Conservation (phyloP, 2,113 vertebrate species). For the Piaya cayana region DNA sequence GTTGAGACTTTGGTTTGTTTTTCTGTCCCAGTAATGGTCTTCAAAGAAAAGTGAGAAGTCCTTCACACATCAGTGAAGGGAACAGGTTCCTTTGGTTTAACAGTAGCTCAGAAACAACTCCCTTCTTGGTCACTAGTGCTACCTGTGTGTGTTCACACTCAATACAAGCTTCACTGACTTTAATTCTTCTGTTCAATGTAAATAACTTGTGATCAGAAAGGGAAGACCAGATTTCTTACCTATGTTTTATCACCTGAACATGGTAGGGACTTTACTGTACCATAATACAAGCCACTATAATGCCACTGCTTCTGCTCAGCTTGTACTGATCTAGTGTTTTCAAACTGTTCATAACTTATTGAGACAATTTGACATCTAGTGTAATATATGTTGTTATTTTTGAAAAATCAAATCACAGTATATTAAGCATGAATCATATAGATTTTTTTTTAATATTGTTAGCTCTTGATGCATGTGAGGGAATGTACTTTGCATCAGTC, state of each 20-base stretch:
- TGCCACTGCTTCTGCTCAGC: background rate
- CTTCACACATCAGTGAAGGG: background rate
- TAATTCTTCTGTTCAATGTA: background rate
- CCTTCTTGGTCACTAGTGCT: background rate
- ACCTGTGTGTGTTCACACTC: background rate
- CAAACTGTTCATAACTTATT: constrained; percentile 13
- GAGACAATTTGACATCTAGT: background rate
- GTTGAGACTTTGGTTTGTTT: background rate
- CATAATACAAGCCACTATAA: background rate
- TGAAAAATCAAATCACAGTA: background rate
- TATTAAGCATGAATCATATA: background rate
- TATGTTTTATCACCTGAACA: background rate
- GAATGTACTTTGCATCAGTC: constrained; percentile 17
- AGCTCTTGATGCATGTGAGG: background rate
- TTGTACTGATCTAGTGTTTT: background rate
- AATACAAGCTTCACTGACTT: background rate
- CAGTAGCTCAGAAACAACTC: background rate
- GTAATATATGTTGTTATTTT: background rate
- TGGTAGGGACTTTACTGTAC: background rate
- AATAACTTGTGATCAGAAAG: background rate
- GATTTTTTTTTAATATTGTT: background rate
- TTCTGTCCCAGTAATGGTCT: background rate
- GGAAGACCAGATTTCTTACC: background rate
- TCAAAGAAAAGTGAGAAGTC: background rate
- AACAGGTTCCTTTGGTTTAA: background rate